Conservation (phyloP, 2,113 vertebrate species). For the Leucopternis melanops region DNA sequence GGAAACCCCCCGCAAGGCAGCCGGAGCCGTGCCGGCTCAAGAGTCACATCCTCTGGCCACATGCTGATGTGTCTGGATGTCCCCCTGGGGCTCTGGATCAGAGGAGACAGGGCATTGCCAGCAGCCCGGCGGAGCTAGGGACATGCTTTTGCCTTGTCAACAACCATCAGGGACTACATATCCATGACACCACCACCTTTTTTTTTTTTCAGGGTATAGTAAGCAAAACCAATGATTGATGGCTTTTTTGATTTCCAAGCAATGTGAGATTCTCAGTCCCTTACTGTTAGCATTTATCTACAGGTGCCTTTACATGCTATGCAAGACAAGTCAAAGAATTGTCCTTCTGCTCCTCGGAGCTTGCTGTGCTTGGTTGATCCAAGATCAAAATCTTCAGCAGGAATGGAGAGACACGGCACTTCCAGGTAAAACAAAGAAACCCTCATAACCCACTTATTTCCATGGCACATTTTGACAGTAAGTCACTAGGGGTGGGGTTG, state of each 20-base stretch:
- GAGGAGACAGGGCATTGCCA: not conserved
- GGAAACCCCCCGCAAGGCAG: not conserved
- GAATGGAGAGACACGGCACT: not conserved
- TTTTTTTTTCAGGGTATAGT: not conserved
- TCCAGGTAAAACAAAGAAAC: not conserved
- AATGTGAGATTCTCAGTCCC: not conserved
- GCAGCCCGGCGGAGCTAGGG: not conserved
- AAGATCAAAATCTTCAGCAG: not conserved
- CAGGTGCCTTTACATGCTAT: not conserved
- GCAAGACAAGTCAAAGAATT: not conserved
- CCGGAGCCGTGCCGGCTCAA: rapidly evolving
- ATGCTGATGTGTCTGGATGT: not conserved
- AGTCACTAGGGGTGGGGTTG: not conserved
- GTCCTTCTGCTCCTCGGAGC: not conserved
- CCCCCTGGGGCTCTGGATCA: not conserved
- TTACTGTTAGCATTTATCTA: not conserved
- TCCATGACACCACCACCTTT: not conserved
- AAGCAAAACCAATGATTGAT: not conserved
- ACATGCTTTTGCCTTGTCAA: conserved; percentile 24
- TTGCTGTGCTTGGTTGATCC: not conserved
- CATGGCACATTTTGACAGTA: not conserved
- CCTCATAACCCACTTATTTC: not conserved
- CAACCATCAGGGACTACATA: conserved; percentile 5
- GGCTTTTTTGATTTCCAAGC: conserved; percentile 13
- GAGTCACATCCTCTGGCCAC: conserved; percentile 9